Evolutionary conservation across 2,113 vertebrate genomes (phyloP).

Genomic region (Pollachius pollachius): DNA sequence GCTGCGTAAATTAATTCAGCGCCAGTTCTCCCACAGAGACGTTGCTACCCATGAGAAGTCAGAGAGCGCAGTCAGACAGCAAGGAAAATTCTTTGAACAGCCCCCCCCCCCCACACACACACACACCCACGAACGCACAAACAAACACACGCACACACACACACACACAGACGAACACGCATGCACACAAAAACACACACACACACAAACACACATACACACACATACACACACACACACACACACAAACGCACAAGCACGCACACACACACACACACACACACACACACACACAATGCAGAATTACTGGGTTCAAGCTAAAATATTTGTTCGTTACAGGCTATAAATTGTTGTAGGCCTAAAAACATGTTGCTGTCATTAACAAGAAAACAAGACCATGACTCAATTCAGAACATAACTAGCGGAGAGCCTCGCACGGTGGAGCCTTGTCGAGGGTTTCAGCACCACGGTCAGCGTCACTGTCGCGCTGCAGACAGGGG

Average conservation of each 20-base stretch:
- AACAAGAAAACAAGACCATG: no score
- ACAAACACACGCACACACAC: no score
- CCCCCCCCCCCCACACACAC: not conserved
- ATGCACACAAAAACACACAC: no score
- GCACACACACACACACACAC: no score
- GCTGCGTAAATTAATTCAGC: conserved; percentile 55
- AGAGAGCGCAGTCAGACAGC: conserved; percentile 4
- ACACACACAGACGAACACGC: no score
- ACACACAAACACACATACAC: not conserved
- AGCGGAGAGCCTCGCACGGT: no score
- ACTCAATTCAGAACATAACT: no score
- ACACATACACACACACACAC: not conserved
- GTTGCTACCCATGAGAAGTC: conserved; percentile 13
- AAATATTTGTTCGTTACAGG: no score
- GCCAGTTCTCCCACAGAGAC: conserved; percentile 30
- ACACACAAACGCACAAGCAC: not conserved
- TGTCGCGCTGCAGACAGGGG: not conserved
- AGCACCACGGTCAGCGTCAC: conserved; percentile 71
- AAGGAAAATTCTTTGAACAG: not conserved
- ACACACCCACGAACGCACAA: no score
- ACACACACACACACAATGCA: not conserved
- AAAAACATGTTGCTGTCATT: no score
- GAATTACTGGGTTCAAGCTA: not conserved
- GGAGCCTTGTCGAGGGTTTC: conserved; percentile 40
- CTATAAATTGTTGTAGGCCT: no score